Conservation (phyloP, 2,113 vertebrate genomes). For the Hippopotamus amphibius region DNA sequence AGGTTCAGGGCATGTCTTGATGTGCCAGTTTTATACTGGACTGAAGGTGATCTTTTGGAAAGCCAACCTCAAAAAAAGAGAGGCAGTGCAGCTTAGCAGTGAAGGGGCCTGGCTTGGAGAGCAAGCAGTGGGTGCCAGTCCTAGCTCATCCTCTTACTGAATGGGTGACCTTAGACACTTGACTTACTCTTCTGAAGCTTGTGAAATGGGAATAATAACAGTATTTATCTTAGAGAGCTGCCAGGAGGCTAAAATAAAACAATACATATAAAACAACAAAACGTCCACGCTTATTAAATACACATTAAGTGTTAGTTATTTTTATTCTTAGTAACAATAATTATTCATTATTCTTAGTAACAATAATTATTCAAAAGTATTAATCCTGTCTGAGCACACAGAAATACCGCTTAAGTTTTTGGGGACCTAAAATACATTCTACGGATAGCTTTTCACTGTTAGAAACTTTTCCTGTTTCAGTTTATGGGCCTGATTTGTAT, state of each 20-base stretch:
- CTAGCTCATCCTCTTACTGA: neutral
- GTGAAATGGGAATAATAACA: slow-evolving; percentile 5
- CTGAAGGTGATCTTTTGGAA: neutral
- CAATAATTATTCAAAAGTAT: slow-evolving; percentile 7
- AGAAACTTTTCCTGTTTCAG: neutral
- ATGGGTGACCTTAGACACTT: neutral
- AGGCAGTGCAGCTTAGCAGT: neutral
- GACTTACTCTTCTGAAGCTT: neutral
- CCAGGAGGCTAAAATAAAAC: slow-evolving; percentile 3
- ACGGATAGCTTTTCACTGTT: neutral
- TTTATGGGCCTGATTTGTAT: neutral
- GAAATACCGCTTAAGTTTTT: neutral
- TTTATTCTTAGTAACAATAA: slow-evolving; percentile 27
- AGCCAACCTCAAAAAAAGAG: neutral
- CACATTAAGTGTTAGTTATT: neutral
- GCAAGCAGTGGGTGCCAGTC: neutral
- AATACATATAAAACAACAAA: slow-evolving; percentile 1
- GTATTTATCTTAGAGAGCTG: neutral
- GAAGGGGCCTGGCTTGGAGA: neutral
- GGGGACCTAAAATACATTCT: neutral
- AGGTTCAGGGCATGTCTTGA: neutral
- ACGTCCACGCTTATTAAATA: neutral
- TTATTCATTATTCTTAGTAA: slow-evolving; percentile 9
- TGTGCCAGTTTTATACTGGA: neutral
- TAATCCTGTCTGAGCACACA: neutral